Percentiles rank a stretch among this genome's conserved stretches.
phyloP scores from a whole-genome alignment of 2,113 vertebrate species.

The Scophthalmus maximus region DNA sequence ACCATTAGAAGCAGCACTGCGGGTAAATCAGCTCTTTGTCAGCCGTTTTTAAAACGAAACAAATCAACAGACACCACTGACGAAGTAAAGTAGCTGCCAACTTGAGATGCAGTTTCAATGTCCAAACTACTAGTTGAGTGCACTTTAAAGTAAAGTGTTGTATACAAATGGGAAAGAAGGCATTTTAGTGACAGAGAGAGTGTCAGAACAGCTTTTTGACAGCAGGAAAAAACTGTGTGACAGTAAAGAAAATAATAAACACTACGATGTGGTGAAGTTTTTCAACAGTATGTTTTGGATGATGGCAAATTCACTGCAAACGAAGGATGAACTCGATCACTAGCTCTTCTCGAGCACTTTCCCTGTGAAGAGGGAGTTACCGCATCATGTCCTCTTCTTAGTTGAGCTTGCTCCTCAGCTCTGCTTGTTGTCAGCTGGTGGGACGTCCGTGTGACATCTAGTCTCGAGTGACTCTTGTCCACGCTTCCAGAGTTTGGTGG shows the following conservation, averaged over 20 bases:
- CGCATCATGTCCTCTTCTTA: background rate
- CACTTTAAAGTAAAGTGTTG: conserved; percentile 6
- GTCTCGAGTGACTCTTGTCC: no score
- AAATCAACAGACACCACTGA: background rate
- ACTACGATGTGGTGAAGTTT: background rate
- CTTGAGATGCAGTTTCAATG: conserved; percentile 17
- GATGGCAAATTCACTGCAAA: background rate
- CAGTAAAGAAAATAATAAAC: no score
- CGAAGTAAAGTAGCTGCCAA: background rate
- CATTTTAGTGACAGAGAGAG: background rate
- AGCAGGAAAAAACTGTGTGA: background rate
- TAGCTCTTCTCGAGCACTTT: background rate
- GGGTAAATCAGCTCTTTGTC: background rate
- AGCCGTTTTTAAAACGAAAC: background rate
- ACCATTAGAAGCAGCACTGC: background rate
- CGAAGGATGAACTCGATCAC: background rate
- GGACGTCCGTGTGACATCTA: background rate
- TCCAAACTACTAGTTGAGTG: background rate
- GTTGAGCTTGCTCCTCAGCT: background rate
- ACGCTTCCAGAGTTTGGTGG: background rate
- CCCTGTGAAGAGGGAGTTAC: background rate
- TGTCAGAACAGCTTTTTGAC: background rate
- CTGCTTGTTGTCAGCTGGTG: background rate
- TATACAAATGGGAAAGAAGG: background rate
- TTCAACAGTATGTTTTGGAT: background rate